Evolutionary conservation across 2,888 invertebrate species (phyloP).

Genomic region (Morpho deidamia): DNA sequence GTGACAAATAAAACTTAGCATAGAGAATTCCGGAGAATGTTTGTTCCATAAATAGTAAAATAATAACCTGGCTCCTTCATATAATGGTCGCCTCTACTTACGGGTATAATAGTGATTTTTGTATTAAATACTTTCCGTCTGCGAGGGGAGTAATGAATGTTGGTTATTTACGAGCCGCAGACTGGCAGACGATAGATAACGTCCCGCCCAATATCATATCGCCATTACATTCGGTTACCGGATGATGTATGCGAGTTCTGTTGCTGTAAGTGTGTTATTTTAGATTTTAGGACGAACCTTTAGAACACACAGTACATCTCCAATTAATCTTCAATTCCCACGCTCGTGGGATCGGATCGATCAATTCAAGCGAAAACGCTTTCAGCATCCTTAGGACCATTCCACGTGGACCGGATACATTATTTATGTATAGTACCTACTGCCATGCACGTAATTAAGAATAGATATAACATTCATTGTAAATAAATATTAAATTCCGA

Average conservation of each 20-base stretch:
- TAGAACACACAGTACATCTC: not conserved
- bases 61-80: slow-evolving; percentile 12
- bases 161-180: slow-evolving; percentile 57
- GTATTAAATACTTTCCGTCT: slow-evolving; percentile 53
- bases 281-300: slow-evolving; percentile 6
- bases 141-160: slow-evolving; percentile 56
- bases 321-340: too few relatives aligned
- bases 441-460: too few relatives aligned
- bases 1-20: too few relatives aligned
- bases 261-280: slow-evolving; percentile 17
- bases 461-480: too few relatives aligned
- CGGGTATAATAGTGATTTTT: slow-evolving; percentile 33
- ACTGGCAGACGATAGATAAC: slow-evolving; percentile 58
- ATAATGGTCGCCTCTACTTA: slow-evolving; percentile 30
- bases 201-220: slow-evolving; percentile 58
- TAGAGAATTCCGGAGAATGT: too few relatives aligned
- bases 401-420: too few relatives aligned
- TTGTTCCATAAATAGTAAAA: not conserved
- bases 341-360: not conserved
- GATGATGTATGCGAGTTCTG: slow-evolving; percentile 37
- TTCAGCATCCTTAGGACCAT: too few relatives aligned
- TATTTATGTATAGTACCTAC: too few relatives aligned
- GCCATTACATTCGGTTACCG: slow-evolving; percentile 53
- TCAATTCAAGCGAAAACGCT: too few relatives aligned
- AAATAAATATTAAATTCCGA: too few relatives aligned